phyloP scores from a whole-genome alignment of 2,113 vertebrate genomes.

The Brachyhypopomus occidentalis region DNA sequence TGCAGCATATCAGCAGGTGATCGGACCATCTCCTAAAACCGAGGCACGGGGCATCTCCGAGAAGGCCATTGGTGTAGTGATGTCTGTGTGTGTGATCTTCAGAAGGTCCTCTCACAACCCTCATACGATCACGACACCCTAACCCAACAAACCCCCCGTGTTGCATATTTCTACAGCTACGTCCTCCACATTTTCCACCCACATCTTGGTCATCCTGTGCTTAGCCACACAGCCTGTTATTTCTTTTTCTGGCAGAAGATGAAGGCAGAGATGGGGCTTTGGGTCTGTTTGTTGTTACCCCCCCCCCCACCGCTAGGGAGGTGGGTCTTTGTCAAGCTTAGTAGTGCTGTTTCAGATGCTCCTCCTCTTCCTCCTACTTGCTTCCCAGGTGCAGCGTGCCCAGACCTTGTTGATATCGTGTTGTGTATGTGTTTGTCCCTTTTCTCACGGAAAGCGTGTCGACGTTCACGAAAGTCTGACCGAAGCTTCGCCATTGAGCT shows the following conservation, averaged over 20 bases:
- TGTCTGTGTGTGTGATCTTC: neutral
- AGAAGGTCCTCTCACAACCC: slow-evolving; percentile 1
- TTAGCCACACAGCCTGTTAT: slow-evolving; percentile 29
- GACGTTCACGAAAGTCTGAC: too few relatives aligned
- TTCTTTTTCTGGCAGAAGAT: slow-evolving; percentile 41
- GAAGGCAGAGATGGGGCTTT: slow-evolving; percentile 10
- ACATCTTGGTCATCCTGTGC: slow-evolving; percentile 11
- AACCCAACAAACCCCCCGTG: neutral
- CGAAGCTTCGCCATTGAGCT: too few relatives aligned
- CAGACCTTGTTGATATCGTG: neutral
- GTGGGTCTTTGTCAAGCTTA: neutral
- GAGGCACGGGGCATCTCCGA: neutral
- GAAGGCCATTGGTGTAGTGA: neutral
- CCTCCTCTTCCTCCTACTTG: neutral
- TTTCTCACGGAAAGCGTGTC: too few relatives aligned
- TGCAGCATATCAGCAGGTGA: neutral
- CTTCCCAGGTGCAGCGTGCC: neutral
- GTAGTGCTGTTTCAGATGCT: neutral
- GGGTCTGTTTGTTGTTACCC: neutral
- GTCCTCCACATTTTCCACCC: neutral
- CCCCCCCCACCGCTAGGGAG: neutral
- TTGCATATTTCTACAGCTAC: neutral
- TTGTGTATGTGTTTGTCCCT: neutral
- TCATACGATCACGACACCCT: slow-evolving; percentile 1
- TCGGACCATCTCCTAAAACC: slow-evolving; percentile 20